Percentiles rank a stretch among this genome's conserved stretches.
Evolutionary conservation across 2,888 invertebrate genomes (phyloP).

Genomic region (Habroteleia sp.): DNA sequence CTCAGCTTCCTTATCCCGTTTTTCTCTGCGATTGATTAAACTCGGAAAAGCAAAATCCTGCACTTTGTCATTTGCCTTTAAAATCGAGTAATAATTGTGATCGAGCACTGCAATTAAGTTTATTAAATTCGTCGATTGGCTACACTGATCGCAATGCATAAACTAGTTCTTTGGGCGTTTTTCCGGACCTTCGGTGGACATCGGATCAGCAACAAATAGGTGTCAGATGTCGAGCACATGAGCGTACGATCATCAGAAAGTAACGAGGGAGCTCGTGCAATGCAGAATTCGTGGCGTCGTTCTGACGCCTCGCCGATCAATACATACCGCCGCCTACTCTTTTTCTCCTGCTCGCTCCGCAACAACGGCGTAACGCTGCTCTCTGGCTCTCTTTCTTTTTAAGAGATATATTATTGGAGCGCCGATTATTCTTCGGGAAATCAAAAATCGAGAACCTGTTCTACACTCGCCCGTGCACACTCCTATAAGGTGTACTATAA

Average conservation of each 20-base stretch:
- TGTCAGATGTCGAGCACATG: slow-evolving; percentile 48
- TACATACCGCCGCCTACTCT: slow-evolving; percentile 70
- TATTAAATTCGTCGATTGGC: slow-evolving; percentile 20
- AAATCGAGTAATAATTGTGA: slow-evolving; percentile 3
- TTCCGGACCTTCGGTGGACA: slow-evolving; percentile 2
- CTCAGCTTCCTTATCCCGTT: background rate
- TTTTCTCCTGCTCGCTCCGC: slow-evolving; percentile 54
- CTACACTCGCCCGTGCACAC: too few species aligned
- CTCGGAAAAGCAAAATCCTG: background rate
- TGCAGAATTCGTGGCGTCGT: slow-evolving; percentile 65
- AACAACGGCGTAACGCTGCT: slow-evolving; percentile 21
- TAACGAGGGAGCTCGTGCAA: slow-evolving; percentile 52
- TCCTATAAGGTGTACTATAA: too few species aligned
- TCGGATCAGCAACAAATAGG: slow-evolving; percentile 39
- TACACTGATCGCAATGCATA: slow-evolving; percentile 15
- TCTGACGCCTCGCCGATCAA: slow-evolving; percentile 74
- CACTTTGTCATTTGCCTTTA: slow-evolving; percentile 2
- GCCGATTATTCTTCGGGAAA: slow-evolving; percentile 28
- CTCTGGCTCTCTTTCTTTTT: slow-evolving; percentile 31
- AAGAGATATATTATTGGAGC: slow-evolving; percentile 41
- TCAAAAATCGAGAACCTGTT: slow-evolving; percentile 49
- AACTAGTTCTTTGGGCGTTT: slow-evolving; percentile 16
- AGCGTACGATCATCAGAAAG: slow-evolving; percentile 38
- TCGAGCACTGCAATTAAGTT: slow-evolving; percentile 16
- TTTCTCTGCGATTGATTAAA: slow-evolving; percentile 6